Conservation (phyloP, 1,140 invertebrate species). For the Penaeus indicus region DNA sequence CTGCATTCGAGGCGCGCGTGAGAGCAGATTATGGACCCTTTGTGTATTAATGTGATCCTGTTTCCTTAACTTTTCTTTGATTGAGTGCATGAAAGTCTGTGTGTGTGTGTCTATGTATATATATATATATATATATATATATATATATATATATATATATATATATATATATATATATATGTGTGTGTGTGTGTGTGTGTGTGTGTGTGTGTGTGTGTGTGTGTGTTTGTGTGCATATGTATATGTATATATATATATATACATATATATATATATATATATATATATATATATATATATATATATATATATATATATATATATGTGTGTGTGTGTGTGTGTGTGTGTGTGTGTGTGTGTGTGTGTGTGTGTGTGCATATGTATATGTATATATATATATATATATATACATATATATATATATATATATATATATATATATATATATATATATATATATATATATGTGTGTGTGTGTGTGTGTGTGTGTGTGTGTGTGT, state of each 20-base stretch:
- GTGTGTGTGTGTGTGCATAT: neutral
- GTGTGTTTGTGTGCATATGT: neutral
- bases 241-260: slow-evolving; percentile 26
- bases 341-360: no score
- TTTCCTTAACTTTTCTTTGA: no score
- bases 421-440: slow-evolving; percentile 26
- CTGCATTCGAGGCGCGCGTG: no score
- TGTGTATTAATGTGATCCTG: no score
- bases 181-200: no score
- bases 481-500: neutral
- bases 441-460: slow-evolving; percentile 4
- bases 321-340: neutral
- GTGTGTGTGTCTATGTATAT: neutral
- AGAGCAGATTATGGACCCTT: no score
- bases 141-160: slow-evolving; percentile 41
- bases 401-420: slow-evolving; percentile 22
- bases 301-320: neutral
- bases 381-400: neutral
- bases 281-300: neutral
- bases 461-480: neutral
- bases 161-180: slow-evolving; percentile 25
- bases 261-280: neutral
- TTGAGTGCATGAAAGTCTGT: neutral
- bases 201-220: neutral
- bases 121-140: slow-evolving; percentile 34